phyloP scores from a whole-genome alignment of 30 jellyfish, hydroid and myxozoan genomes.

The Aurelia aurita region DNA sequence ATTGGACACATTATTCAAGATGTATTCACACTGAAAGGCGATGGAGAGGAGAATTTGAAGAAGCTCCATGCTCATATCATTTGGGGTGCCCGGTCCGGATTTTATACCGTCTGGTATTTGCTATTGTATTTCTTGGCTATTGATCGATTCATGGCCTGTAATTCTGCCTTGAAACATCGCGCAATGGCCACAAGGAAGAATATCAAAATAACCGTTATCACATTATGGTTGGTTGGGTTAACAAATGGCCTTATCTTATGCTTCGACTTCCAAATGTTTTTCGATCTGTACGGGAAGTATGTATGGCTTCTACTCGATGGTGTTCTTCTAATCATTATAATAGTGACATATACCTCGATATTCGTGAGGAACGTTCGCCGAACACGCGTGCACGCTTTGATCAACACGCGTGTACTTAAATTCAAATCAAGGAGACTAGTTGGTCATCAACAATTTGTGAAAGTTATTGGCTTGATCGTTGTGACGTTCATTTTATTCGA shows the following conservation, averaged over 20 bases:
- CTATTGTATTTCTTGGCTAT: slow-evolving; percentile 21
- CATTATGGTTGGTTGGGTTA: slow-evolving; percentile 37
- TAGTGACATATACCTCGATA: slow-evolving; percentile 29
- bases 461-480: slow-evolving; percentile 47
- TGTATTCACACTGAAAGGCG: slow-evolving; percentile 32
- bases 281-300: slow-evolving; percentile 28
- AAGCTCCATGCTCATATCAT: slow-evolving; percentile 29
- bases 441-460: slow-evolving; percentile 48
- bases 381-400: slow-evolving; percentile 1
- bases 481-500: slow-evolving; percentile 44
- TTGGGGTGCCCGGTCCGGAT: slow-evolving; percentile 58
- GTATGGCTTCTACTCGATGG: slow-evolving; percentile 60
- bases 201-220: slow-evolving; percentile 6
- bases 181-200: slow-evolving; percentile 27
- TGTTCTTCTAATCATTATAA: slow-evolving; percentile 6
- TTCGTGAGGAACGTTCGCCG: slow-evolving; percentile 21
- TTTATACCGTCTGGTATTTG: slow-evolving; percentile 56
- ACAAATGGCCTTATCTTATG: slow-evolving; percentile 21
- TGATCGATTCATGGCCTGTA: slow-evolving; percentile 67
- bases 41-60: slow-evolving; percentile 14
- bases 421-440: not conserved
- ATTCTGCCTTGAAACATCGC: slow-evolving; percentile 59
- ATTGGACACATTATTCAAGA: slow-evolving; percentile 36
- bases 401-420: not conserved
- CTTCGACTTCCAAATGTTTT: slow-evolving; percentile 26